phyloP scores from a whole-genome alignment of 92 coral and sea anemone genomes.

The Galaxea fascicularis region DNA sequence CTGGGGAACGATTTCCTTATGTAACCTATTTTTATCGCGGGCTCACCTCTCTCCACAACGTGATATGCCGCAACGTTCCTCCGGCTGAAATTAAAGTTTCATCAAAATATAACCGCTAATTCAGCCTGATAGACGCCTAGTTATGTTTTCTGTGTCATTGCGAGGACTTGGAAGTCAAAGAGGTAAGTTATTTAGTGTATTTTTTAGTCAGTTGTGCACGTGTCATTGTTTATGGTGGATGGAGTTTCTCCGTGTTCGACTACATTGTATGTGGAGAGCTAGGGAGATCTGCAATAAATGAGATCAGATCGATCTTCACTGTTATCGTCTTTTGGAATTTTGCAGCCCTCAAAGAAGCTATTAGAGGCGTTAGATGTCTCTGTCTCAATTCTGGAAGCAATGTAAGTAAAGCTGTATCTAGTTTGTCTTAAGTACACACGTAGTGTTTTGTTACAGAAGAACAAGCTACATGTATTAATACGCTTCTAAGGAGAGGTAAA shows the following conservation, averaged over 20 bases:
- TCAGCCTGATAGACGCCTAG: not conserved
- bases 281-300: not conserved
- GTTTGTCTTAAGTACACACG: not conserved
- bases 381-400: conserved; percentile 44
- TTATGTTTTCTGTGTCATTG: conserved; percentile 41
- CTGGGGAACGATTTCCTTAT: not conserved
- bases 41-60: conserved; percentile 19
- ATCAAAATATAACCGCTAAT: not conserved
- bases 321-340: not conserved
- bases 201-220: not conserved
- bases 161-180: conserved; percentile 32
- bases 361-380: conserved; percentile 37
- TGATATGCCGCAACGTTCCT: conserved; percentile 35
- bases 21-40: conserved; percentile 11
- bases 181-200: conserved; percentile 9
- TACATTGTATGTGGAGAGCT: not conserved
- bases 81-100: not conserved
- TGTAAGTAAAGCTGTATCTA: conserved; percentile 29
- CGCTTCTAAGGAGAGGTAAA: too few species aligned
- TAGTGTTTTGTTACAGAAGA: not conserved
- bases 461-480: not conserved
- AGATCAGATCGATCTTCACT: too few species aligned
- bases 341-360: conserved; percentile 62
- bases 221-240: not conserved
- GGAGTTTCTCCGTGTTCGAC: not conserved